Base-by-base conservation (phyloP, 2,888 invertebrate species). In the Gortyna flavago region DNA sequence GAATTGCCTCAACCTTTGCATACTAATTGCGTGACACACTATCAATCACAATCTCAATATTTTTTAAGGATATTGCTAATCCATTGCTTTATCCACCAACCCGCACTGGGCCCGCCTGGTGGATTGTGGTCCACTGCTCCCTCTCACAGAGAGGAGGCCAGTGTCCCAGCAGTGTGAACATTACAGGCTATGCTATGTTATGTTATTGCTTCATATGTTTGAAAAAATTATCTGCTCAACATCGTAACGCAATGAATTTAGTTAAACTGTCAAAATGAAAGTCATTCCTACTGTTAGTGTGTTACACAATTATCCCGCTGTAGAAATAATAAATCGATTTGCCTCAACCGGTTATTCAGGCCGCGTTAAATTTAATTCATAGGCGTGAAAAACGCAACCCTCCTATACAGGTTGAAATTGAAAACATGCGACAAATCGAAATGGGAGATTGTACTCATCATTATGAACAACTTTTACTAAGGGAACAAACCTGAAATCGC, bases 381-480 rank as follows among this genome's bases (percentile, higher is more conserved):
- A 21, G 18, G 38, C 70, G 70, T 67, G 79, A 71, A 72, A 69
- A 80, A 70, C 61, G 25, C 21, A 48, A 57, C 73, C 51, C 62
- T 64, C 21, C 64, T n/a, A n/a, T n/a, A n/a, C n/a, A n/a, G n/a
- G n/a, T n/a, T n/a, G n/a, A n/a, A n/a, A n/a, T n/a, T n/a, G n/a
- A n/a, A n/a, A n/a, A n/a, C n/a, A n/a, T n/a, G n/a, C n/a, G n/a
- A n/a, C n/a, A n/a, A n/a, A n/a, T n/a, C n/a, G n/a, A n/a, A n/a
- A n/a, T n/a, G n/a, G n/a, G n/a, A n/a, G n/a, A n/a, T n/a, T n/a
- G n/a, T n/a, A n/a, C n/a, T n/a, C n/a, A n/a, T n/a, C n/a, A n/a
- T n/a, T n/a, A n/a, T n/a, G n/a, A n/a, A n/a, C n/a, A n/a, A n/a
- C n/a, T n/a, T n/a, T n/a, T n/a, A n/a, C n/a, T n/a, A n/a, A n/a